Evolutionary conservation across 2,797 vertebrate genomes (phyloP).

Genomic region (Bradypodion pumilum): DNA sequence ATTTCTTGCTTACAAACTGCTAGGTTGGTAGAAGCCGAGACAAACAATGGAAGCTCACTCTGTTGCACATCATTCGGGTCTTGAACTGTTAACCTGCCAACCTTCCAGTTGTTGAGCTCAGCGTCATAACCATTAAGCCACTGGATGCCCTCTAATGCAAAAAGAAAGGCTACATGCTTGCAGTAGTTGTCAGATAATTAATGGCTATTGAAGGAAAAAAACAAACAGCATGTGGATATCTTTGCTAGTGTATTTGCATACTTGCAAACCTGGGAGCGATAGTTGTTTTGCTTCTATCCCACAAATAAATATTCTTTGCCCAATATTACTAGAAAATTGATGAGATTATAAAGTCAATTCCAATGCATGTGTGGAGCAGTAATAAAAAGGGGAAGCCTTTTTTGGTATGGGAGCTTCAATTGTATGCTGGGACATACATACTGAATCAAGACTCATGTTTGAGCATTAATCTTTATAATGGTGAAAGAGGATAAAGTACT

Average conservation of each 20-base stretch:
- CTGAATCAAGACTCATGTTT: background rate
- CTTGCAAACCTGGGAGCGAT: background rate
- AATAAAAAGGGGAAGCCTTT: background rate
- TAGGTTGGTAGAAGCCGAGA: too few relatives aligned
- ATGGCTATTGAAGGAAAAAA: background rate
- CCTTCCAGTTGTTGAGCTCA: too few relatives aligned
- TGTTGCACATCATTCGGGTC: too few relatives aligned
- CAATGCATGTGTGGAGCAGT: background rate
- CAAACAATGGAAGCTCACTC: too few relatives aligned
- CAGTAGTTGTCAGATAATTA: background rate
- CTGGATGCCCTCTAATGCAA: background rate
- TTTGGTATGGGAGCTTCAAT: background rate
- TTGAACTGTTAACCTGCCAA: too few relatives aligned
- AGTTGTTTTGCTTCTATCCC: background rate
- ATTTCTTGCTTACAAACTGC: too few relatives aligned
- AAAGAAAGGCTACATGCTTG: background rate
- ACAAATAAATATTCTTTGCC: background rate
- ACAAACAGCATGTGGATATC: background rate
- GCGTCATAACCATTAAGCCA: too few relatives aligned
- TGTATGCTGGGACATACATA: background rate
- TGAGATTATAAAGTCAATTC: background rate
- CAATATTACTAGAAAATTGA: background rate
- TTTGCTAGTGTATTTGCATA: background rate
- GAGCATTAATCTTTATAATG: background rate
- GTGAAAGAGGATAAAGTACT: background rate